Conservation (phyloP, 2,797 vertebrate species). For the Parotocinclus haroldoi region DNA sequence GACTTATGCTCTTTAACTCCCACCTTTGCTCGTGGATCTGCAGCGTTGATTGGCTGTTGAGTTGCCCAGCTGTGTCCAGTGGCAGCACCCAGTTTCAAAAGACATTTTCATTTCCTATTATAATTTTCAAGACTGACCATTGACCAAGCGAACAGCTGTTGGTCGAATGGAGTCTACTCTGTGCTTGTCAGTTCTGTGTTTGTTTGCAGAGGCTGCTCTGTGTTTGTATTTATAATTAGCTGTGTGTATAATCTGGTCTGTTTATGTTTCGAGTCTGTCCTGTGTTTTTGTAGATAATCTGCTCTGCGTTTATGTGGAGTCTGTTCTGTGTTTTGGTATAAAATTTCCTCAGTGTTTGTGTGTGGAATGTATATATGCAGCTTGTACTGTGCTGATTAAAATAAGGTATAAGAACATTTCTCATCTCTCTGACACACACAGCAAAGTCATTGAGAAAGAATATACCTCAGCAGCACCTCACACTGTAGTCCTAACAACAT, state of each 20-base stretch:
- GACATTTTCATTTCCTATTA: too few relatives aligned
- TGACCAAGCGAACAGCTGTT: too few relatives aligned
- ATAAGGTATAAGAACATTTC: conserved; percentile 22
- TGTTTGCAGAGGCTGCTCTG: not conserved
- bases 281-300: not conserved
- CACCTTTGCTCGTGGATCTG: too few relatives aligned
- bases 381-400: conserved; percentile 26
- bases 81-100: too few relatives aligned
- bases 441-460: not conserved
- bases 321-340: not conserved
- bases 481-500: conserved; percentile 4
- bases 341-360: not conserved
- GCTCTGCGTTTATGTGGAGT: not conserved
- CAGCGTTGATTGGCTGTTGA: too few relatives aligned
- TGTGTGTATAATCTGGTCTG: not conserved
- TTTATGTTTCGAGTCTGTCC: not conserved
- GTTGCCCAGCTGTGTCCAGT: too few relatives aligned
- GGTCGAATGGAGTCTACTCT: too few relatives aligned
- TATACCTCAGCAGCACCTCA: conserved; percentile 7
- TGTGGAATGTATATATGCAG: conserved; percentile 2
- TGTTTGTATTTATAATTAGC: not conserved
- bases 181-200: not conserved
- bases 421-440: conserved; percentile 12
- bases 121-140: too few relatives aligned
- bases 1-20: too few relatives aligned